Conservation (phyloP, 2,113 vertebrate genomes). For the Pterocles burchelli region DNA sequence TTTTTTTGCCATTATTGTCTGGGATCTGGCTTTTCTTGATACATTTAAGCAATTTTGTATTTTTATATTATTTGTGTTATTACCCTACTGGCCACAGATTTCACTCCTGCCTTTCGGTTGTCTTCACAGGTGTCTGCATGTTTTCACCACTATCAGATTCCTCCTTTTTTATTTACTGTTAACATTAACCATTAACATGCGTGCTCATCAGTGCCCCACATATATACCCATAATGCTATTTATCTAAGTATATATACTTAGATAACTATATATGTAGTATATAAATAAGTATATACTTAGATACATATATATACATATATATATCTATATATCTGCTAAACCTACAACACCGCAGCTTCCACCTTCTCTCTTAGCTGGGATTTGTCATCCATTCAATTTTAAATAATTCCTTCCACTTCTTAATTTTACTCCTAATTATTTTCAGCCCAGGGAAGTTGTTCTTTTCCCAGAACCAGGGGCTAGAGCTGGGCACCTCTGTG, state of each 20-base stretch:
- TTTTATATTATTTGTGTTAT: neutral
- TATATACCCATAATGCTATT: neutral
- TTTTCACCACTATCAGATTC: neutral
- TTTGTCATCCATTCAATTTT: neutral
- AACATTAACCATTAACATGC: neutral
- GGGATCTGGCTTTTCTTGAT: neutral
- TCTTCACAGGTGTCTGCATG: neutral
- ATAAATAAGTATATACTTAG: no score
- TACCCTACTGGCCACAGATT: neutral
- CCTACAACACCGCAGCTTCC: neutral
- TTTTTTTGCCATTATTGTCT: slow-evolving; percentile 16
- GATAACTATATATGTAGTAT: no score
- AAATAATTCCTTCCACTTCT: neutral
- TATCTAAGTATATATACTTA: neutral
- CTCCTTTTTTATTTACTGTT: neutral
- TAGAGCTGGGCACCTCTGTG: neutral
- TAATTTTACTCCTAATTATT: slow-evolving; percentile 16
- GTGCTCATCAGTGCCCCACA: neutral
- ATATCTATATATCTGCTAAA: neutral
- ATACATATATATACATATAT: no score
- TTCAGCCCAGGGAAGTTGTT: neutral
- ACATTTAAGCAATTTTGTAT: neutral
- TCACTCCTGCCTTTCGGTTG: neutral
- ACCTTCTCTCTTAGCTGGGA: neutral
- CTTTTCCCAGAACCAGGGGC: neutral